phyloP scores from a whole-genome alignment of 2,888 invertebrate genomes.

The Rhamnusium bicolor region DNA sequence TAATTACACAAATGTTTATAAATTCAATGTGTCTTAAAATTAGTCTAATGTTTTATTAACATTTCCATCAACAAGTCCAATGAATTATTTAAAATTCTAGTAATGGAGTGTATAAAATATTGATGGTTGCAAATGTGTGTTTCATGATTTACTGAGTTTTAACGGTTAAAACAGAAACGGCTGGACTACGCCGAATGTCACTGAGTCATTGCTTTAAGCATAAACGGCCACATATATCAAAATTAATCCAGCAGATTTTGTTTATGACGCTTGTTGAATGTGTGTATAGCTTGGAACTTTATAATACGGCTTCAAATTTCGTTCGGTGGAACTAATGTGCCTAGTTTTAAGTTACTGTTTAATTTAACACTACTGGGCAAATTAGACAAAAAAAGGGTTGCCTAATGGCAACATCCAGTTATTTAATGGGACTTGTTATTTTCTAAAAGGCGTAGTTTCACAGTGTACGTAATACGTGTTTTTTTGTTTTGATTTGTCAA shows the following conservation, averaged over 20 bases:
- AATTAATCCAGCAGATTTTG: slow-evolving; percentile 30
- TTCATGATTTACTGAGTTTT: slow-evolving; percentile 9
- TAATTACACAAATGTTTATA: neutral
- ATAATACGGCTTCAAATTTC: neutral
- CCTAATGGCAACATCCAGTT: too few species aligned
- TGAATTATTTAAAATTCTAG: slow-evolving; percentile 19
- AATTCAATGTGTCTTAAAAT: neutral
- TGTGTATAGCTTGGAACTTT: neutral
- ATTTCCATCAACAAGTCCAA: slow-evolving; percentile 16
- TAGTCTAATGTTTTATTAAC: slow-evolving; percentile 6
- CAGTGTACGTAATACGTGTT: too few species aligned
- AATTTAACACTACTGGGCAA: neutral
- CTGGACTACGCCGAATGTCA: slow-evolving; percentile 4
- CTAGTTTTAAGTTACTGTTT: neutral
- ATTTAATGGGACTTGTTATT: too few species aligned
- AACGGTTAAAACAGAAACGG: slow-evolving; percentile 22
- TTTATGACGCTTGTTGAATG: slow-evolving; percentile 21
- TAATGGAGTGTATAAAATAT: slow-evolving; percentile 17
- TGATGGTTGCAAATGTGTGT: neutral
- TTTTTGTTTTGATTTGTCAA: too few species aligned
- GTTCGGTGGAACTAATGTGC: neutral
- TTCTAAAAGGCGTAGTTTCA: too few species aligned
- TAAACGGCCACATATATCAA: slow-evolving; percentile 16
- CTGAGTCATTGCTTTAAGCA: slow-evolving; percentile 10
- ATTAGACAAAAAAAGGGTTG: neutral